phyloP scores from a whole-genome alignment of 2,797 vertebrate genomes.

The Xyrichtys novacula region DNA sequence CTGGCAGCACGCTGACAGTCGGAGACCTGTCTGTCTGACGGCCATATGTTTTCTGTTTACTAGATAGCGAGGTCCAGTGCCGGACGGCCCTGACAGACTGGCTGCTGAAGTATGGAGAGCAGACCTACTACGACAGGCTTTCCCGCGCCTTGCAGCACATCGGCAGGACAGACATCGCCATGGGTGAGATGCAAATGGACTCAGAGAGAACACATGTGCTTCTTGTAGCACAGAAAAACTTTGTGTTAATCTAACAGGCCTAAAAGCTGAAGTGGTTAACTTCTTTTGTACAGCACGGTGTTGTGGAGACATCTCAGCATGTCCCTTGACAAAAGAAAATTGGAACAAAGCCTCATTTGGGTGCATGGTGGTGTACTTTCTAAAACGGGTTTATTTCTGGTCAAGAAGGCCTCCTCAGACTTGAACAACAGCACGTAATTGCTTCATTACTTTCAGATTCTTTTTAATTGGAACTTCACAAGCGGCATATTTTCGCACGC shows the following conservation, averaged over 20 bases:
- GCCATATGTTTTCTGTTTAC: conserved; percentile 63
- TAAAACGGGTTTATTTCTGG: conserved; percentile 65
- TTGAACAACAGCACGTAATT: conserved; percentile 70
- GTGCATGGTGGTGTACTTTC: conserved; percentile 50
- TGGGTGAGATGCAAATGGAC: conserved; percentile 72
- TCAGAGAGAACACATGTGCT: not conserved
- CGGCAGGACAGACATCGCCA: conserved; percentile 87
- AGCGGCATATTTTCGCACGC: conserved; percentile 72
- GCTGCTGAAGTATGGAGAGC: conserved; percentile 77
- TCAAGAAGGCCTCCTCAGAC: conserved; percentile 60
- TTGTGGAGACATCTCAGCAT: conserved; percentile 56
- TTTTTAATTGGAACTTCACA: conserved; percentile 79
- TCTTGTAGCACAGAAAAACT: conserved; percentile 15
- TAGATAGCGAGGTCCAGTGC: conserved; percentile 78
- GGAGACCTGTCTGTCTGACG: conserved; percentile 50
- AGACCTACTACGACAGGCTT: conserved; percentile 87
- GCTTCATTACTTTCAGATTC: conserved; percentile 73
- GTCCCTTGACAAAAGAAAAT: conserved; percentile 67
- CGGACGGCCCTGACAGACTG: conserved; percentile 79
- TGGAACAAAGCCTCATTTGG: conserved; percentile 71
- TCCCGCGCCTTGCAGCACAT: conserved; percentile 83
- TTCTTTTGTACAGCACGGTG: conserved; percentile 35
- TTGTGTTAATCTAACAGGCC: conserved; percentile 17
- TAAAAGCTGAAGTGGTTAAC: conserved; percentile 38
- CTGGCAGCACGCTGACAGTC: conserved; percentile 36